These are phyloP conservation scores for Dexiosoma caninum DNA, from an alignment of 2,888 invertebrate genomes.

Conservation along the genomic window DNA sequence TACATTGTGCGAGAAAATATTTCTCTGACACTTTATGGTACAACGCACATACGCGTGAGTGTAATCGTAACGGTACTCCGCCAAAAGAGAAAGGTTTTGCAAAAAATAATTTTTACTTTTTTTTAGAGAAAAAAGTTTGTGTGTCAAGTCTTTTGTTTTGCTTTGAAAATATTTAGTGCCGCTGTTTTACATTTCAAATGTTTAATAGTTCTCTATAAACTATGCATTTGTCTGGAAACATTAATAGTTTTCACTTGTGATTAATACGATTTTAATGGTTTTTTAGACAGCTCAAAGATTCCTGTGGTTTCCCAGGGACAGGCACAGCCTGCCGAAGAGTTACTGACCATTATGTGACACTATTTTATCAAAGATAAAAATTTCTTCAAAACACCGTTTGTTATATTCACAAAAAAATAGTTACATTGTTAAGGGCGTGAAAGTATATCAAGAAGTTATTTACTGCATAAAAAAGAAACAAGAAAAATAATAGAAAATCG, in stretches of 20 bases:
- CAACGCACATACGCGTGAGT: no score
- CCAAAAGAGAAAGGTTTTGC: no score
- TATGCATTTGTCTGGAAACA: not conserved
- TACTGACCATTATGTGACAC: slow-evolving; percentile 38
- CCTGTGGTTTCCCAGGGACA: slow-evolving; percentile 26
- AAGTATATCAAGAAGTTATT: slow-evolving; percentile 38
- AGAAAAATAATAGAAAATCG: slow-evolving; percentile 2
- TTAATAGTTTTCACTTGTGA: not conserved
- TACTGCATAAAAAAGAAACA: no score
- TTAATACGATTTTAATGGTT: slow-evolving; percentile 52
- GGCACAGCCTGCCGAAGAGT: not conserved
- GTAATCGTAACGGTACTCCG: no score
- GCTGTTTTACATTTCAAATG: not conserved
- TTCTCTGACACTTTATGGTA: no score
- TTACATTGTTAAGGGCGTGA: slow-evolving; percentile 35
- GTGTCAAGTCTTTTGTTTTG: slow-evolving; percentile 23
- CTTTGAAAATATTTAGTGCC: no score
- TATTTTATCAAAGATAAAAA: slow-evolving; percentile 14
- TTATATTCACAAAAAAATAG: not conserved
- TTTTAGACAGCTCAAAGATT: not conserved
- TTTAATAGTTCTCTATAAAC: slow-evolving; percentile 13
- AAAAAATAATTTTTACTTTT: no score
- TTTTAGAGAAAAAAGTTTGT: not conserved
- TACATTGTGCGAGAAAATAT: no score
- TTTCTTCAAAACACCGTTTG: not conserved